Base-by-base conservation (phyloP, 37 sponge, comb jelly and placozoan genomes). In the Chondrilla cf. caribensis region DNA sequence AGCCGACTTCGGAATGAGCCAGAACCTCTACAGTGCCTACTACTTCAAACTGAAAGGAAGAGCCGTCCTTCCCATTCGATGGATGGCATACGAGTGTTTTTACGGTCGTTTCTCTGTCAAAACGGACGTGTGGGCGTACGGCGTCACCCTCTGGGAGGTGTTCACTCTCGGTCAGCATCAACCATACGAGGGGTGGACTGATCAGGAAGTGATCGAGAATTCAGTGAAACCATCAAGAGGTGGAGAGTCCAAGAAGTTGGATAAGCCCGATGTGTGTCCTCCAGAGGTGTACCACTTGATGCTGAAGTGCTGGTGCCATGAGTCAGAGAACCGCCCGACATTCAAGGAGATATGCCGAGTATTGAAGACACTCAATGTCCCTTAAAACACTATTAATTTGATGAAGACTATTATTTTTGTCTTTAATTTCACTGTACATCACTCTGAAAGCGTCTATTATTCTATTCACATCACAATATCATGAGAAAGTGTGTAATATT, bases 31-130 rank as follows among this genome's bases (percentile, higher is more conserved):
- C 51, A 85, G 82, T 29, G 78, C 86, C 70, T 82, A 88, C 58
- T 92, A 92, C 66, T 88, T 88, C 77, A 59, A 81, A 36, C 71
- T 88, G 29, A 85, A 94, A 67, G 91, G 95, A 19, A 83, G 86
- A 0, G 80, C 87, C 18, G 86, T 88, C 17, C 84, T 89, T 9
- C 90, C 90, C 24, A 86, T 88, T 58, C 83, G 95, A 26, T 94
- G 95, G 95, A 94, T 94, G 95, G 86, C 95, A 4, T 88, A 85
- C 28, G 95, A 94, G 76, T 90, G 90, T 9, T 94, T 94, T 84
- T 94, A 90, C 58, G 95, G 95, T 17, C 87, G 88, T 70, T 94
- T 94, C 78, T 90, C 95, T 2, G 82, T 85, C 67, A 94, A 94
- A 84, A 68, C 95, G 14, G 95, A 94, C 67, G 86, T 86, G 17